Base-by-base conservation (phyloP, 2,888 invertebrate species). In the Cheilosia variabilis region DNA sequence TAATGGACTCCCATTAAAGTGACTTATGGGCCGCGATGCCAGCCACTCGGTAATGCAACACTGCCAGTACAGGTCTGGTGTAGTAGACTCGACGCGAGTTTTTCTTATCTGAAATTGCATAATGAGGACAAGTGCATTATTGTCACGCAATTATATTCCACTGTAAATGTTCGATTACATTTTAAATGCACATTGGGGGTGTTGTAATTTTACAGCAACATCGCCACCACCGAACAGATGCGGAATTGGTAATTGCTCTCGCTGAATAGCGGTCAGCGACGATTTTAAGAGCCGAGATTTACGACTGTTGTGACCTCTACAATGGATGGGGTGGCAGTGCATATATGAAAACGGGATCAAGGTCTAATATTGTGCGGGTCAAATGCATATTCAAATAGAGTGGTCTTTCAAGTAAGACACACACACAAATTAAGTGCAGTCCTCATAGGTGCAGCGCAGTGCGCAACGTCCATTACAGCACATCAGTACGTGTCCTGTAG, bases 1-100 rank as follows among this genome's bases (percentile, higher is more conserved):
- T 84, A 84, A 84, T 84, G 78, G 84, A 75, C 65, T 84, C 79
- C 82, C 84, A 84, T 84, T 84, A 84, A 79, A 84, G 79, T 84
- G 79, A 84, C 84, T 84, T 79, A 84, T 79, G 78, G 58, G 9
- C 72, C 31, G 60, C 34, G 52, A 71, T 68, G 79, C 43, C 72
- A 52, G 83, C 43, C 34, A 37, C 47, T 62, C 27, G 65, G 75
- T 66, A 76, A 60, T 76, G 82, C 65, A 76, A 34, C 71, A 66
- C 37, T 50, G 17, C n/a, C 24, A 43, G 45, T 31, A 27, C 1
- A 31, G 55, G 75, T 27, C 71, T 65, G 53, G 37, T 60, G 27
- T 15, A 60, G 62, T 58, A 31, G 4, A 53, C 53, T 55, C 58
- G 65, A 52, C 50, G 83, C 31, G 73, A 73, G 63, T 69, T 84